A percentile compares a stretch with the other conserved stretches of the same genome.
phyloP scores from a whole-genome alignment of 2,797 vertebrate species.

The Paguma larvata region DNA sequence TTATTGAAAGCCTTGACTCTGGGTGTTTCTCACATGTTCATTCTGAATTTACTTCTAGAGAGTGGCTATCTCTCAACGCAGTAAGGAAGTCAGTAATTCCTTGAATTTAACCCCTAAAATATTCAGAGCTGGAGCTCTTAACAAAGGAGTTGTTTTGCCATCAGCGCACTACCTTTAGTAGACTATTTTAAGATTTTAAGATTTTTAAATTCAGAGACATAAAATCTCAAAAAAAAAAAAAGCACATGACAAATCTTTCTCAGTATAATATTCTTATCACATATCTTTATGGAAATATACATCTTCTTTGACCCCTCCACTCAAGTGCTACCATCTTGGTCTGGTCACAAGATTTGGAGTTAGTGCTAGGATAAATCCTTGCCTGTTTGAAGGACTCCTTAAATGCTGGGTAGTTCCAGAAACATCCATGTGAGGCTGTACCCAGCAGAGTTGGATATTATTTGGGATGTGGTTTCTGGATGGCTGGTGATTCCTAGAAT shows the following conservation, averaged over 20 bases:
- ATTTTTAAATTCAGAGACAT: slow-evolving; percentile 34
- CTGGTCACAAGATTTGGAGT: background rate
- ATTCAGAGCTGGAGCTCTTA: background rate
- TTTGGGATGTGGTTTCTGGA: background rate
- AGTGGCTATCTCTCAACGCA: slow-evolving; percentile 1
- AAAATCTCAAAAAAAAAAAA: background rate
- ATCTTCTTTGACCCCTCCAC: background rate
- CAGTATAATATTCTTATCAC: background rate
- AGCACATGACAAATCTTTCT: background rate
- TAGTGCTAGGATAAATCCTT: background rate
- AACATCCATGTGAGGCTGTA: background rate
- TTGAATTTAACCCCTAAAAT: slow-evolving; percentile 20
- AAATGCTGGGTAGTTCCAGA: background rate
- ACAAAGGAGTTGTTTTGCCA: background rate
- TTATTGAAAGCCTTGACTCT: slow-evolving; percentile 53
- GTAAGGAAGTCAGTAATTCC: background rate
- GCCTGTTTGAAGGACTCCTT: background rate
- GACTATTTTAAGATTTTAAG: slow-evolving; percentile 36
- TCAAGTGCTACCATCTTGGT: background rate
- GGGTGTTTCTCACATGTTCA: slow-evolving; percentile 21
- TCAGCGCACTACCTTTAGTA: background rate
- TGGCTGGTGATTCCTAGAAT: background rate
- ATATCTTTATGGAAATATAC: background rate
- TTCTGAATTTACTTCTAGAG: slow-evolving; percentile 38
- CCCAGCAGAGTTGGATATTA: background rate